Evolutionary conservation across 2,888 invertebrate genomes (phyloP), one percentile per base, ranked within the genome.

Genomic region (Drosophila subquinaria): DNA sequence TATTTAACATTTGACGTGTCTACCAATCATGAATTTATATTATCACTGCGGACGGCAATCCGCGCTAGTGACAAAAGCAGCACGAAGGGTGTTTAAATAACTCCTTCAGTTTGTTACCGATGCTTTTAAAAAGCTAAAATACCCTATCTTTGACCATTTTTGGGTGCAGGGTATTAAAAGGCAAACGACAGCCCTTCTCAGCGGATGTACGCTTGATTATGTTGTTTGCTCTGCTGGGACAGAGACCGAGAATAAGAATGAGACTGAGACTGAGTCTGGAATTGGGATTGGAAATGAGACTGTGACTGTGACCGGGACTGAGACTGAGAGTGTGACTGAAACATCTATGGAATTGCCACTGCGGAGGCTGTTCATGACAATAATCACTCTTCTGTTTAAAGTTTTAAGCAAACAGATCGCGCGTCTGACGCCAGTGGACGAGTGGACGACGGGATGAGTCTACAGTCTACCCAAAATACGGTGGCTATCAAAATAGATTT

Each of bases 201-300:
- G 63, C 82, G 81, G 88, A 89, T 89, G 86, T 86, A 79, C 81
- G 89, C 86, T 76, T 86, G 86, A 90, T 86, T 86, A 86, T 86
- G 86, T 90, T 86, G 86, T 86, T 88, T 75, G 62, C 71, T 53
- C 57, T 72, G 68, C 63, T 64, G 69, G 35, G 56, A 57, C 23
- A 51, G 69, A 43, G 56, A 57, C 23, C 51, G 69, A 40, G 51
- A 53, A 48, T 48, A 50, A 15, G 33, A 62, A 48, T 59, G 47
- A 13, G 13, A 20, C 6, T 30, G 47, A 11, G 20, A 51, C 43
- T 59, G 42, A 27, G 8, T 38, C 38, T 38, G 38, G n/a, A n/a
- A 38, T 38, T 38, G 38, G 38, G 43, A 27, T 8, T 50, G 33
- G 9, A n/a, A 50, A 4, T 33, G 60, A 50, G 52, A 45, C 9